Base-by-base conservation (phyloP, 2,888 invertebrate species). In the Brachyptera risi region DNA sequence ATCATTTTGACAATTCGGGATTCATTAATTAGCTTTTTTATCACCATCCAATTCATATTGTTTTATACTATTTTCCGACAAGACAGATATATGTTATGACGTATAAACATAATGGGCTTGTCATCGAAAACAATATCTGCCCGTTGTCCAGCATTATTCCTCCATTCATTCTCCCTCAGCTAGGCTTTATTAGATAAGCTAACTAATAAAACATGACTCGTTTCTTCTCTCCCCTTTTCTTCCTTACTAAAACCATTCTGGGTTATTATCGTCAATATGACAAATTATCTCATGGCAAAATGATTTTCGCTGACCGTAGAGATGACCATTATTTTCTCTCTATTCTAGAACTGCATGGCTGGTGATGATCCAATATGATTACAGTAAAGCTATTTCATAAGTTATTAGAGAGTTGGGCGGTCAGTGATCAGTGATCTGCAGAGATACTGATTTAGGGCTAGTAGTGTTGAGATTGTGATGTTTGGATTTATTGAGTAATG, bases 371-470 rank as follows among this genome's bases (percentile, higher is more conserved):
- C 11, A 42, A 11, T 13, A 54, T 54, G 44, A 44, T 44, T 44
- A 17, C 19, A 44, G 9, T 5, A 44, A 11, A 44, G 3, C 19
- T 21, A 19, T 19, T 44, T 44, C 19, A 44, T 44, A 44, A 44
- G 44, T 19, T 11, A 44, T 44, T 17, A 44, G 9, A 3, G 44
- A 31, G 31, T 31, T 31, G n/a, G n/a, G n/a, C n/a, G n/a, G 35
- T 11, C 19, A 11, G 44, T 26, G n/a, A 21, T 21, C 54, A 37
- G 37, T 37, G 54, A 54, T 54, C 54, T 37, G 37, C 35, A 31
- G 21, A 15, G 37, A 54, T 54, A 54, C 54, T 54, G 54, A 54
- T 54, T 54, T 54, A 54, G 35, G 13, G 35, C 54, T 19, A 42
- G 27, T 51, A 17, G n/a, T n/a, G n/a, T n/a, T n/a, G n/a, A n/a